These are phyloP conservation scores for Andrena camellia DNA, from an alignment of 2,888 invertebrate genomes.

Conservation along the genomic window DNA sequence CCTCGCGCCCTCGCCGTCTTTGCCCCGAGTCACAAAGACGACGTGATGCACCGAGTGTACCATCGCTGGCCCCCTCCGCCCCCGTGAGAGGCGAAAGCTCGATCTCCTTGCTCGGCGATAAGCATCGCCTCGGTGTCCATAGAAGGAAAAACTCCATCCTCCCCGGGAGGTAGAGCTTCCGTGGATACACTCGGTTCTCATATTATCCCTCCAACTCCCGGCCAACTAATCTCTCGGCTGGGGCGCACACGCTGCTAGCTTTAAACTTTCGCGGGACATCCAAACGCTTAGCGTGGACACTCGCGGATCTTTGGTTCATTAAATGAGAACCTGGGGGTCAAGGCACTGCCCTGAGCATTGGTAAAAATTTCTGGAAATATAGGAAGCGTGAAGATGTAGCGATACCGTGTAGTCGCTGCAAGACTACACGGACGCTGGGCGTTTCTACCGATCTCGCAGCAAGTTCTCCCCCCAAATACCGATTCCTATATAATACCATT, in stretches of 20 bases:
- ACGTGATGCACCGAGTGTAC: slow-evolving; percentile 9
- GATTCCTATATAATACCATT: no score
- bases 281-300: background rate
- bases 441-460: no score
- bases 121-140: slow-evolving; percentile 17
- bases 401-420: no score
- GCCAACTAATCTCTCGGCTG: background rate
- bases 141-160: slow-evolving; percentile 11
- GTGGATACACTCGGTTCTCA: slow-evolving; percentile 16
- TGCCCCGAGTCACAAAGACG: slow-evolving; percentile 45
- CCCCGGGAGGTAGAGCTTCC: background rate
- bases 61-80: slow-evolving; percentile 25
- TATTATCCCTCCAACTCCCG: background rate
- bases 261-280: background rate
- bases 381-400: background rate
- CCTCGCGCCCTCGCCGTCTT: slow-evolving; percentile 22
- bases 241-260: background rate
- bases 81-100: slow-evolving; percentile 36
- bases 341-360: background rate
- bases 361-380: background rate
- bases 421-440: no score
- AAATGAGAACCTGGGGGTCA: background rate
- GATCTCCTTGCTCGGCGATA: slow-evolving; percentile 53
- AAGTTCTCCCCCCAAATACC: no score
- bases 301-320: background rate